Conservation (phyloP, 2,888 invertebrate species). For the Glaucopsyche alexis region DNA sequence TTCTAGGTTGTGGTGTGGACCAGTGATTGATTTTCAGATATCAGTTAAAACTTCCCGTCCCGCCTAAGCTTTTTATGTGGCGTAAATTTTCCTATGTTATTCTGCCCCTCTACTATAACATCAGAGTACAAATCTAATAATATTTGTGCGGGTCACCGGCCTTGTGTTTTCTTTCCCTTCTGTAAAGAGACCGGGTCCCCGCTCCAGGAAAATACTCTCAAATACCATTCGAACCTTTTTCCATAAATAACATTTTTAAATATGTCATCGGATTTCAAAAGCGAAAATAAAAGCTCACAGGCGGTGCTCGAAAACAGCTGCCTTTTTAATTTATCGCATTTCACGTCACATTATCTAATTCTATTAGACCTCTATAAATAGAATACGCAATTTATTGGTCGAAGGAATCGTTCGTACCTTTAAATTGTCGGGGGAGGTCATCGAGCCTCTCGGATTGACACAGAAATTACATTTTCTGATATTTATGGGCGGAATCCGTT, state of each 20-base stretch:
- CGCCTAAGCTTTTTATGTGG: no score
- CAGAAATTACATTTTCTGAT: conserved; percentile 18
- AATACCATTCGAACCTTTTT: conserved; percentile 14
- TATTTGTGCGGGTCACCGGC: not conserved
- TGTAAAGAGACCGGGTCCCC: not conserved
- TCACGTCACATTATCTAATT: conserved; percentile 5
- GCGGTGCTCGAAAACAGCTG: not conserved
- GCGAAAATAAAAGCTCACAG: not conserved
- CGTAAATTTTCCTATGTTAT: no score
- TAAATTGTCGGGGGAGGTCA: not conserved
- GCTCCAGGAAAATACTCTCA: not conserved
- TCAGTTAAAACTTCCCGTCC: no score
- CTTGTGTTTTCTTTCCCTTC: not conserved
- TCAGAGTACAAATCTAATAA: not conserved
- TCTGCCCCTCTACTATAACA: no score
- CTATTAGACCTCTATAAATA: conserved; percentile 13
- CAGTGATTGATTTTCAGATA: no score
- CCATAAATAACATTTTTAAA: conserved; percentile 16
- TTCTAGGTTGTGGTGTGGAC: no score
- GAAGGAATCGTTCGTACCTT: not conserved
- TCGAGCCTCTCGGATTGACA: not conserved
- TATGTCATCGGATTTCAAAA: conserved; percentile 28
- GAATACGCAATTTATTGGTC: conserved; percentile 15
- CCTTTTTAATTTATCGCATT: not conserved
- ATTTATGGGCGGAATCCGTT: conserved; percentile 13